These are phyloP conservation scores for Mormoops blainvillei DNA, from an alignment of 2,113 vertebrate genomes.

Conservation along the genomic window DNA sequence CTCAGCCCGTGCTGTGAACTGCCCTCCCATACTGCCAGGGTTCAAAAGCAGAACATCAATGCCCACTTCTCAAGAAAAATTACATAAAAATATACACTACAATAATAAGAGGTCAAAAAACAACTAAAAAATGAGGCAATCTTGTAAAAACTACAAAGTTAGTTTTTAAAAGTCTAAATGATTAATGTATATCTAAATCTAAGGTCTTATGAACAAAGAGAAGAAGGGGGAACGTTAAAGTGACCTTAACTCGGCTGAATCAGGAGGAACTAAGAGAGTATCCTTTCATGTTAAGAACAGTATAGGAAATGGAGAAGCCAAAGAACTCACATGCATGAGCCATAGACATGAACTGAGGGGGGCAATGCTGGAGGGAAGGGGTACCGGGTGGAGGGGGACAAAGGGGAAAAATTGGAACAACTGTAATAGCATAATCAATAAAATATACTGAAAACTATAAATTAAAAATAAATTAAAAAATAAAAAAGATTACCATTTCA, in stretches of 20 bases:
- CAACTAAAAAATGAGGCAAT: neutral
- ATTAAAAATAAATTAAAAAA: too few relatives aligned
- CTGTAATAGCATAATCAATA: too few relatives aligned
- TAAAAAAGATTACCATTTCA: neutral
- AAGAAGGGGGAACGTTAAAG: neutral
- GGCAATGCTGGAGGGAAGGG: too few relatives aligned
- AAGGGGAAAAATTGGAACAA: too few relatives aligned
- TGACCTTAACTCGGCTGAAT: neutral
- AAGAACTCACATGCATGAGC: too few relatives aligned
- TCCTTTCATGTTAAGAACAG: neutral
- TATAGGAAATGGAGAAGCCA: too few relatives aligned
- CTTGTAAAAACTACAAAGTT: neutral
- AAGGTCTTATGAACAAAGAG: slow-evolving; percentile 16
- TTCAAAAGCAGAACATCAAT: neutral
- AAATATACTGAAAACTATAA: too few relatives aligned
- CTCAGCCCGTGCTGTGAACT: neutral
- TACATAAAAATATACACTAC: neutral
- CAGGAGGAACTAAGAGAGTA: neutral
- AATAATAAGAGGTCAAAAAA: neutral
- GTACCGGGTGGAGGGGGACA: too few relatives aligned
- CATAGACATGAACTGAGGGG: too few relatives aligned
- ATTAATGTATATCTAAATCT: slow-evolving; percentile 22
- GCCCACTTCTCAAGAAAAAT: neutral
- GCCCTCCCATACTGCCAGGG: neutral
- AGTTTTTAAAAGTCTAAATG: slow-evolving; percentile 30